Evolutionary conservation across 2,113 vertebrate species (phyloP).

Genomic region (Climacteris rufus): DNA sequence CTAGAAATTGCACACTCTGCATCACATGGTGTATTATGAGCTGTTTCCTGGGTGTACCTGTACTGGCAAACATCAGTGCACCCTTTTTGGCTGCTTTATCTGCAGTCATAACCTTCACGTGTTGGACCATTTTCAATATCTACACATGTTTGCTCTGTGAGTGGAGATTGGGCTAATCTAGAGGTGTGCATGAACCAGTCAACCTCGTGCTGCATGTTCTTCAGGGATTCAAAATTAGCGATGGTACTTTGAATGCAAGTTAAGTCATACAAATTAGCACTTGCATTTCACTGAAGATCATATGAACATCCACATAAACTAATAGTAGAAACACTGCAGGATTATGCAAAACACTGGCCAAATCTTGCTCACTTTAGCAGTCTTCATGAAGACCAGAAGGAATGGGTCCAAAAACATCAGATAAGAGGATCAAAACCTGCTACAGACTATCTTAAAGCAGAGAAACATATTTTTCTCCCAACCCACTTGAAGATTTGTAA

Average conservation of each 20-base stretch:
- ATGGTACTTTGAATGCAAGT: not conserved
- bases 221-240: not conserved
- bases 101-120: not conserved
- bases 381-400: not conserved
- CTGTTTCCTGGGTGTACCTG: not conserved
- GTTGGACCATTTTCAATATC: not conserved
- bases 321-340: not conserved
- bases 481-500: conserved; percentile 26
- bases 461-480: not conserved
- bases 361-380: not conserved
- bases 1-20: not conserved
- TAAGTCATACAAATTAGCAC: not conserved
- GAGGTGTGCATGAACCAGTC: not conserved
- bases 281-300: not conserved
- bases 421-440: conserved; percentile 35
- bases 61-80: not conserved
- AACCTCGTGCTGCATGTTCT: not conserved
- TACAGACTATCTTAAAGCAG: not conserved
- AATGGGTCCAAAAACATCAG: conserved; percentile 2
- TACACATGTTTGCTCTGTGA: not conserved
- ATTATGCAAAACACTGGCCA: not conserved
- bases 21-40: not conserved
- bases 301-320: not conserved
- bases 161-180: not conserved
- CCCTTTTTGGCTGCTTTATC: not conserved